Conservation (phyloP, 2,888 invertebrate species). For the Apoderus coryli region DNA sequence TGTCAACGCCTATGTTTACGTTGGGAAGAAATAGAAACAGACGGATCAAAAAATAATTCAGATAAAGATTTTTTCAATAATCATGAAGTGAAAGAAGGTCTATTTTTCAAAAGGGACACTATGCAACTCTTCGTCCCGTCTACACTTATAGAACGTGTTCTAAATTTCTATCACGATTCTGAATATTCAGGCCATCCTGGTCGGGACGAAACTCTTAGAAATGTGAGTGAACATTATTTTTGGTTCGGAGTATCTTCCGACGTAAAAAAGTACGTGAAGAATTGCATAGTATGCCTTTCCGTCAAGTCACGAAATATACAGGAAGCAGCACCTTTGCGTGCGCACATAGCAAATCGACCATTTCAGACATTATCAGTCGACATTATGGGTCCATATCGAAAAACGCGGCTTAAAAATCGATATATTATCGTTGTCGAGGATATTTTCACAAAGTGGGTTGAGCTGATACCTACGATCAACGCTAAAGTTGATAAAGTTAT, state of each 20-base stretch:
- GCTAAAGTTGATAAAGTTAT: background rate
- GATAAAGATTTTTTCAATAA: background rate
- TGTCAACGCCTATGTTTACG: no score
- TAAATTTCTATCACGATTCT: conserved; percentile 1
- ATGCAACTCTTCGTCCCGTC: conserved; percentile 1
- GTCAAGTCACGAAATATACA: conserved; percentile 1
- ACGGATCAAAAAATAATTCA: no score
- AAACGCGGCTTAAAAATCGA: background rate
- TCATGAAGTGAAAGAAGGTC: background rate
- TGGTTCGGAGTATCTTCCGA: conserved; percentile 1
- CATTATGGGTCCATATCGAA: conserved; percentile 8
- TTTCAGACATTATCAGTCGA: conserved; percentile 6
- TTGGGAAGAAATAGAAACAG: no score
- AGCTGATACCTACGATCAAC: conserved; percentile 5
- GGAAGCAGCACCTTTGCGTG: conserved; percentile 1
- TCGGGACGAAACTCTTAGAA: conserved; percentile 5
- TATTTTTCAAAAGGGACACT: background rate
- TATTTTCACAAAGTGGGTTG: conserved; percentile 8
- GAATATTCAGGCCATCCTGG: background rate
- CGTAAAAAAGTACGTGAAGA: conserved; percentile 3
- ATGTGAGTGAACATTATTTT: conserved; percentile 2
- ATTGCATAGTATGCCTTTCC: conserved; percentile 3
- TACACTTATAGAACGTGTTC: background rate
- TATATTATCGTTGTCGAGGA: conserved; percentile 8
- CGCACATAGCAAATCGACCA: conserved; percentile 5